Conservation (phyloP, 2,888 invertebrate genomes). For the Ormyrus rosae region DNA sequence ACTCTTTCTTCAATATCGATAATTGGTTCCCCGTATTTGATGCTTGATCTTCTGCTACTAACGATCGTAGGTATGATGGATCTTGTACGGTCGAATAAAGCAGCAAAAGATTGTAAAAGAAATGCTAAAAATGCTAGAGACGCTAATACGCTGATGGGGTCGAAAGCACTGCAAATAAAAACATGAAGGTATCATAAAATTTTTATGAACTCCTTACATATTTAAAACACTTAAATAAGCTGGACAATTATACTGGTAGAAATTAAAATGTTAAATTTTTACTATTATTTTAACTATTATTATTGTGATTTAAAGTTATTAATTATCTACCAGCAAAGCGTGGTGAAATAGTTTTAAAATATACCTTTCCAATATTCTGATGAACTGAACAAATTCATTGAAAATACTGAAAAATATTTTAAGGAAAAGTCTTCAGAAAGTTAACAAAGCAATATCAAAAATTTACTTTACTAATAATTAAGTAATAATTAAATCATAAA, state of each 20-base stretch:
- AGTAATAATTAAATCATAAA: too few relatives aligned
- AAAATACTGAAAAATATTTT: too few relatives aligned
- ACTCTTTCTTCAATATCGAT: constrained; percentile 64
- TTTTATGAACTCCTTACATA: neutral
- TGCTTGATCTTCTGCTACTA: constrained; percentile 62
- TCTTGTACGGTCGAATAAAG: constrained; percentile 71
- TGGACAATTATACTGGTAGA: too few relatives aligned
- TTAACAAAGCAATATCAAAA: too few relatives aligned
- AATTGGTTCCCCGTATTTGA: constrained; percentile 57
- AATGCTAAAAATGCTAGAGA: constrained; percentile 74
- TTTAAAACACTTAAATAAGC: constrained; percentile 18
- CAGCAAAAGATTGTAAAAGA: constrained; percentile 72
- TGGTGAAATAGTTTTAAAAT: neutral
- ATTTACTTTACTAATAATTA: too few relatives aligned
- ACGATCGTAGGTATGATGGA: constrained; percentile 69
- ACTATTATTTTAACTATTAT: neutral
- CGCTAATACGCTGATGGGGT: constrained; percentile 73
- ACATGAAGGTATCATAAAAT: neutral
- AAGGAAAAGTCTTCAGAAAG: too few relatives aligned
- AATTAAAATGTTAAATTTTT: too few relatives aligned
- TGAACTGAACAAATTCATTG: neutral
- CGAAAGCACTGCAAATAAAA: constrained; percentile 67
- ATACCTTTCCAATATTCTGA: neutral
- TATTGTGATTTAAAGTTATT: constrained; percentile 2
- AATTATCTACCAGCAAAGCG: neutral